A percentile compares a stretch with the other conserved stretches of the same genome.
phyloP scores from a whole-genome alignment of 2,797 vertebrate genomes.

The Lates japonicus region DNA sequence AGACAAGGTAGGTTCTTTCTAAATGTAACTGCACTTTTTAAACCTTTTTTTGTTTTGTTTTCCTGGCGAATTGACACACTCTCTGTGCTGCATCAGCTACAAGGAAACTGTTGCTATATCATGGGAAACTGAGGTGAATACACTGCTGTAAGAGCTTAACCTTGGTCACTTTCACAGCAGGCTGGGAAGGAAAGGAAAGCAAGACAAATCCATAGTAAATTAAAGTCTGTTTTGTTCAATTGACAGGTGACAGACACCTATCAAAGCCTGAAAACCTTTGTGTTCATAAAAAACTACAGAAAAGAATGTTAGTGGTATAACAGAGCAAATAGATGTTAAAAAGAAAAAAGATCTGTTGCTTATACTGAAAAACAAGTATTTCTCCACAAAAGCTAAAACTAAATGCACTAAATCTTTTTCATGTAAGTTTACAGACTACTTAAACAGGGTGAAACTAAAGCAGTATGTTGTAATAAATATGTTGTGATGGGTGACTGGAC shows the following conservation, averaged over 20 bases:
- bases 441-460: neutral
- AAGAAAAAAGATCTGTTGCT: neutral
- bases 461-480: no score
- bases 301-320: neutral
- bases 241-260: constrained; percentile 11
- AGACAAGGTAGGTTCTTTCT: neutral
- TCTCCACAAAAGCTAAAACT: neutral
- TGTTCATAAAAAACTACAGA: constrained; percentile 2
- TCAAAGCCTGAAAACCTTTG: constrained; percentile 21
- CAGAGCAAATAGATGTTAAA: neutral
- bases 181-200: neutral
- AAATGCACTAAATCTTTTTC: neutral
- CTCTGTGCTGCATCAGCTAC: constrained; percentile 7
- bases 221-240: constrained; percentile 24
- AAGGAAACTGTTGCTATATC: constrained; percentile 1
- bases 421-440: neutral
- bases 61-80: neutral
- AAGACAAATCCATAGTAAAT: constrained; percentile 17
- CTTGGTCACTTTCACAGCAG: constrained; percentile 30
- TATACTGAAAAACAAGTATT: neutral
- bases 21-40: neutral
- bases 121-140: constrained; percentile 12
- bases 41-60: neutral
- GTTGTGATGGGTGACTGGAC: neutral
- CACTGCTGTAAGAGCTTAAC: constrained; percentile 10